phyloP scores from a whole-genome alignment of 2,113 vertebrate species.

The Solea senegalensis region DNA sequence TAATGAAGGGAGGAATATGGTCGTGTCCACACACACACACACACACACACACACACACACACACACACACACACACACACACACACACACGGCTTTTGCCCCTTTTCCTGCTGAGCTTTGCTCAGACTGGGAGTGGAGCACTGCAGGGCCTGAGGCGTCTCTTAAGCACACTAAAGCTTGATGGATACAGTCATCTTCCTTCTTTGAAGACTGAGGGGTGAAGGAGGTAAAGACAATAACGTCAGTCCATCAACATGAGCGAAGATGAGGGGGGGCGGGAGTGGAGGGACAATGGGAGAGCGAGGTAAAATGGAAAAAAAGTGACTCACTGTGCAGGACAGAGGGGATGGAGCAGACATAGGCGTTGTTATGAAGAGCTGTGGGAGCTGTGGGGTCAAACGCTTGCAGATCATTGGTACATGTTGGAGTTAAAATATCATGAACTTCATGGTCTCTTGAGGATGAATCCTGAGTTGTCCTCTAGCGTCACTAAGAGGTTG shows the following conservation, averaged over 20 bases:
- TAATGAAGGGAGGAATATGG: conserved; percentile 39
- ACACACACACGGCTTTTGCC: conserved; percentile 9
- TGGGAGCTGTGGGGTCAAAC: too few relatives aligned
- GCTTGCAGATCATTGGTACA: too few relatives aligned
- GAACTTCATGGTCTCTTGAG: background rate
- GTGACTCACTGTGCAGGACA: background rate
- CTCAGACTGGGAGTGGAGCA: conserved; percentile 37
- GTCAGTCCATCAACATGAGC: conserved; percentile 64
- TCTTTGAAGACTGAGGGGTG: conserved; percentile 60
- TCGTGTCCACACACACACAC: conserved; percentile 21
- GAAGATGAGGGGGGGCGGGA: conserved; percentile 14
- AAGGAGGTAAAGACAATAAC: conserved; percentile 69
- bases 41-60: conserved; percentile 9
- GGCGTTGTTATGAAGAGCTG: background rate
- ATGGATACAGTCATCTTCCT: conserved; percentile 55
- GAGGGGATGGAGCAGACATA: conserved; percentile 1
- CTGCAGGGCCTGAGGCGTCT: conserved; percentile 43
- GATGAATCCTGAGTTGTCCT: background rate
- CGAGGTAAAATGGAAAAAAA: background rate
- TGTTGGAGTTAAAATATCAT: too few relatives aligned
- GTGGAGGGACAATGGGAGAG: background rate
- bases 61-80: background rate
- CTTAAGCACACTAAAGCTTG: conserved; percentile 59
- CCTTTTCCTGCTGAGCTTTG: background rate
- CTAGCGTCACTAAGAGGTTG: background rate